These are phyloP conservation scores for Narcine bancroftii DNA, from an alignment of 2,113 vertebrate genomes.

Conservation along the genomic window DNA sequence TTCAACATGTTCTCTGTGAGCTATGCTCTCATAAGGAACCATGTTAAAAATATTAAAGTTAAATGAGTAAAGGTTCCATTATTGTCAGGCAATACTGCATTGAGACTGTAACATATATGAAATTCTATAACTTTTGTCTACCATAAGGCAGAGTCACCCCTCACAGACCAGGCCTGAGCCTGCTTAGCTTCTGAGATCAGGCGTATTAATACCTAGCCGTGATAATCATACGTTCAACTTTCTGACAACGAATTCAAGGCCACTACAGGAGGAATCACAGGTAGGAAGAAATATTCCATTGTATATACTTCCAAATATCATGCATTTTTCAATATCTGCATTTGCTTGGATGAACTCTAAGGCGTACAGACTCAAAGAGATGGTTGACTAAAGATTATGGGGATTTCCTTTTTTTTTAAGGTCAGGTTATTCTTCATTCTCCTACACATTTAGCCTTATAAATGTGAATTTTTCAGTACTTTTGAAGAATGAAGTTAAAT, in stretches of 20 bases:
- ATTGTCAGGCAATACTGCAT: too few species aligned
- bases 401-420: not conserved
- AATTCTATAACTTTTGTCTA: too few species aligned
- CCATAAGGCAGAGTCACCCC: too few species aligned
- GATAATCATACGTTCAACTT: too few species aligned
- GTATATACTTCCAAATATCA: not conserved
- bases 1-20: not conserved
- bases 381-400: not conserved
- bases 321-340: not conserved
- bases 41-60: not conserved
- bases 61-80: too few species aligned
- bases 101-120: too few species aligned
- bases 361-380: not conserved
- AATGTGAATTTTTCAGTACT: not conserved
- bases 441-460: not conserved
- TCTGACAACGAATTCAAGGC: not conserved
- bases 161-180: too few species aligned
- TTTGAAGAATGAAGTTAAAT: not conserved
- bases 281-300: not conserved
- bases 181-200: too few species aligned
- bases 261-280: not conserved
- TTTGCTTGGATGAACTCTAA: not conserved
- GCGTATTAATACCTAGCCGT: too few species aligned
- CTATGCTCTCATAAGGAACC: not conserved
- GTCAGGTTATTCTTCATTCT: not conserved